phyloP scores from a whole-genome alignment of 1,140 invertebrate genomes.

The Eupristina koningsbergeri region DNA sequence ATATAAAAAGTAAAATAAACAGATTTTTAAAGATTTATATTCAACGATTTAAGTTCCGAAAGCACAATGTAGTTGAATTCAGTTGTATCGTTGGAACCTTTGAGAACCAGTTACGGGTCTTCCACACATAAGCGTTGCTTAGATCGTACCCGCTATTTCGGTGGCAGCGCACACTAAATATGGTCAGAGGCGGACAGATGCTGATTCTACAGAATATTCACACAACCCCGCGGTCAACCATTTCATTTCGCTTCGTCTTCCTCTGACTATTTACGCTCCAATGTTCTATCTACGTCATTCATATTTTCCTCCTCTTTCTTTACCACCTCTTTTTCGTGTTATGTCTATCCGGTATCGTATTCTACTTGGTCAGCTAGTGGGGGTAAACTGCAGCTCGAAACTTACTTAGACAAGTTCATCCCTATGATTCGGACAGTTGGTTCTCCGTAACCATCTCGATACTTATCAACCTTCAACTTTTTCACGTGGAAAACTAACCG shows the following conservation, averaged over 20 bases:
- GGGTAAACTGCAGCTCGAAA: conserved; percentile 64
- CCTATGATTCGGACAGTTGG: conserved; percentile 72
- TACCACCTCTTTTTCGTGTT: conserved; percentile 10
- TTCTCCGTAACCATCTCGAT: conserved; percentile 71
- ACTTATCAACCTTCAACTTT: conserved; percentile 61
- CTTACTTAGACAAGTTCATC: conserved; percentile 73
- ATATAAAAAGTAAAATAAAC: not conserved
- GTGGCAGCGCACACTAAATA: conserved; percentile 70
- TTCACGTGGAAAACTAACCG: conserved; percentile 35
- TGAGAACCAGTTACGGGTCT: not conserved
- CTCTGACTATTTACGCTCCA: conserved; percentile 1
- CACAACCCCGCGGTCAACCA: conserved; percentile 60
- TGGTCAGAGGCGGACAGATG: conserved; percentile 69
- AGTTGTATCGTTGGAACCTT: too few relatives aligned
- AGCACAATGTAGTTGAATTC: too few relatives aligned
- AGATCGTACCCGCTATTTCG: conserved; percentile 41
- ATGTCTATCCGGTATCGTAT: not conserved
- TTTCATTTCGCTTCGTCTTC: not conserved
- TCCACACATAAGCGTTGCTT: not conserved
- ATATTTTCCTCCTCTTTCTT: conserved; percentile 10
- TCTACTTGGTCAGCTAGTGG: conserved; percentile 57
- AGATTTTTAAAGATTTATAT: not conserved
- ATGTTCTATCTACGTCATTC: not conserved
- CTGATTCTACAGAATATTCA: conserved; percentile 56
- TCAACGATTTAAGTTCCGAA: not conserved